phyloP scores from a whole-genome alignment of 2,797 vertebrate species.

The Neosilurus mollespiculum region DNA sequence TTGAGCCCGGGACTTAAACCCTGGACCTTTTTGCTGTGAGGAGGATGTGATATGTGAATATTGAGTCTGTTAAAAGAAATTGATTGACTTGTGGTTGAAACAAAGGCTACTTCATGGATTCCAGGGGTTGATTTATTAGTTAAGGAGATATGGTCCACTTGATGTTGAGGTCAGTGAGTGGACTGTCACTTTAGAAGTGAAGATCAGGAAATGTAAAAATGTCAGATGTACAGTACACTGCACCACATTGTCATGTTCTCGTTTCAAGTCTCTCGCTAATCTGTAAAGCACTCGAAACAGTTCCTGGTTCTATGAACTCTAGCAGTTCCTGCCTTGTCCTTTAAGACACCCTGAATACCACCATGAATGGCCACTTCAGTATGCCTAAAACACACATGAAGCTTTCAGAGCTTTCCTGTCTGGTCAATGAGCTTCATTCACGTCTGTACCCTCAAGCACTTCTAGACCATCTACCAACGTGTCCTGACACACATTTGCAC shows the following conservation, averaged over 20 bases:
- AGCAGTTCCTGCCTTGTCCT: constrained; percentile 1
- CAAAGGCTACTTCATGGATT: background rate
- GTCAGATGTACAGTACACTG: background rate
- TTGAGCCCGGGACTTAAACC: no score
- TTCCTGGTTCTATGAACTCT: constrained; percentile 7
- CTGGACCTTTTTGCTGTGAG: no score
- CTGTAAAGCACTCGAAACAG: background rate
- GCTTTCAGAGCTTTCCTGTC: constrained; percentile 10
- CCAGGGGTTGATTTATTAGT: background rate
- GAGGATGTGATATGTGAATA: background rate
- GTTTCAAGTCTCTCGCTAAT: background rate
- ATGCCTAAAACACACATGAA: constrained; percentile 11
- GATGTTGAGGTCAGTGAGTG: background rate
- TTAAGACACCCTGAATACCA: constrained; percentile 11
- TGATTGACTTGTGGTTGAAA: background rate
- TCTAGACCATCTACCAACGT: background rate
- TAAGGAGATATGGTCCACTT: background rate
- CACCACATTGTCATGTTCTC: background rate
- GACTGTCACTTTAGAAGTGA: background rate
- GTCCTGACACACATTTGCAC: constrained; percentile 9
- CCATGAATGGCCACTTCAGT: constrained; percentile 36
- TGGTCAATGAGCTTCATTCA: constrained; percentile 38
- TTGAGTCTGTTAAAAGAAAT: background rate
- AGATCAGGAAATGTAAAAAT: background rate
- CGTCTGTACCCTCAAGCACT: background rate